Percentiles rank a stretch among this genome's conserved stretches.
Evolutionary conservation across 2,888 invertebrate genomes (phyloP).

Genomic region (Calliopum simillimum): DNA sequence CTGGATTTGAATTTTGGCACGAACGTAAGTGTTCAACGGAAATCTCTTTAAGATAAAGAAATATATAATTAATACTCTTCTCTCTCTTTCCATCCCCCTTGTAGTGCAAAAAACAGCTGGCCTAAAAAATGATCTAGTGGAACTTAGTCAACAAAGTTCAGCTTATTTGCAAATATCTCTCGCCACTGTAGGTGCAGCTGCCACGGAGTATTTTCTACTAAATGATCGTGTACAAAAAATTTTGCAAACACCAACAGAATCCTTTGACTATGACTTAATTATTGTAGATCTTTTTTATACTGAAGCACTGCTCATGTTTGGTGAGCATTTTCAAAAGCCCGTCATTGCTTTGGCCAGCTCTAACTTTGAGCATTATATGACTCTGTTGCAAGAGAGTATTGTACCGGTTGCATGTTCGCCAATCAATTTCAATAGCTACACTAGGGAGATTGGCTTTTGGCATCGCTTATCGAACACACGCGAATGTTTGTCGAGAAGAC

Average conservation of each 20-base stretch:
- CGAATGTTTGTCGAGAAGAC: constrained; percentile 57
- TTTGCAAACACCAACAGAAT: constrained; percentile 55
- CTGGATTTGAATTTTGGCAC: constrained; percentile 61
- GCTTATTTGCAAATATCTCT: constrained; percentile 54
- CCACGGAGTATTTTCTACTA: constrained; percentile 59
- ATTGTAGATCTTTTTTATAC: constrained; percentile 67
- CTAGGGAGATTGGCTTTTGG: constrained; percentile 68
- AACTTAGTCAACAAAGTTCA: constrained; percentile 47
- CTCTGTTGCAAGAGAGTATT: constrained; percentile 67
- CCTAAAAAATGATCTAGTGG: constrained; percentile 46
- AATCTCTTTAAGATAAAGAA: neutral
- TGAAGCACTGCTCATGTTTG: constrained; percentile 66
- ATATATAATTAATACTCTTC: neutral
- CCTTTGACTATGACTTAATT: constrained; percentile 67
- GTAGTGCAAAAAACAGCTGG: constrained; percentile 51
- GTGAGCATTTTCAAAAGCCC: constrained; percentile 64
- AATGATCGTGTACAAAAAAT: constrained; percentile 50
- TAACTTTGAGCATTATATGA: constrained; percentile 67
- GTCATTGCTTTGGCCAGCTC: constrained; percentile 64
- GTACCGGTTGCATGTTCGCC: constrained; percentile 69
- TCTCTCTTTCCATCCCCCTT: constrained; percentile 1
- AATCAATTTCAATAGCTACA: constrained; percentile 60
- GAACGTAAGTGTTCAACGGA: constrained; percentile 52
- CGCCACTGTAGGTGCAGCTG: constrained; percentile 54
- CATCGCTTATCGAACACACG: constrained; percentile 70